These are phyloP conservation scores for Trissolcus japonicus DNA, from an alignment of 2,888 invertebrate genomes.

Conservation along the genomic window DNA sequence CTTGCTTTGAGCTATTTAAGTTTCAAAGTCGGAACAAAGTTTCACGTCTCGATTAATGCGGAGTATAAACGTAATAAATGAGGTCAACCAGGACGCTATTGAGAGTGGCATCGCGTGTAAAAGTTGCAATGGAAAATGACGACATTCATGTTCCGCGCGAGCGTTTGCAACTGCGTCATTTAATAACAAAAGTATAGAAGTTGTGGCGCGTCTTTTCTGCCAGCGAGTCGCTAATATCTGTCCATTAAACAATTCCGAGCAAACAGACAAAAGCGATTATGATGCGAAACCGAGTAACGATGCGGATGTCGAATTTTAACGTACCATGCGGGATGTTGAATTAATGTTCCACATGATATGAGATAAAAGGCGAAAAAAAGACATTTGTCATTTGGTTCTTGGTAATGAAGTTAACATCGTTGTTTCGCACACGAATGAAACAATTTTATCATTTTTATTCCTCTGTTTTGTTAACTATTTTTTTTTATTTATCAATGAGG, in stretches of 20 bases:
- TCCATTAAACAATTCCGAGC: slow-evolving; percentile 40
- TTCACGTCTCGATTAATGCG: slow-evolving; percentile 42
- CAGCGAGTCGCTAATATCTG: slow-evolving; percentile 27
- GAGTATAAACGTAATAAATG: slow-evolving; percentile 44
- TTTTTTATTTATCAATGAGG: too few relatives aligned
- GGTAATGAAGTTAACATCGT: too few relatives aligned
- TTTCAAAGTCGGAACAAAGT: slow-evolving; percentile 41
- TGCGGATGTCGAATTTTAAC: slow-evolving; percentile 24
- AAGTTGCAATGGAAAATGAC: slow-evolving; percentile 41
- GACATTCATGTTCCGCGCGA: slow-evolving; percentile 35
- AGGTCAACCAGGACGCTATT: slow-evolving; percentile 42
- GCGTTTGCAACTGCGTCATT: slow-evolving; percentile 33
- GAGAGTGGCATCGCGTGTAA: slow-evolving; percentile 27
- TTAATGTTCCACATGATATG: background rate
- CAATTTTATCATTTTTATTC: too few relatives aligned
- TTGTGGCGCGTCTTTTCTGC: slow-evolving; percentile 24
- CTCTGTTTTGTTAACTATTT: too few relatives aligned
- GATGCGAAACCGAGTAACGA: slow-evolving; percentile 25
- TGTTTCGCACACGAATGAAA: too few relatives aligned
- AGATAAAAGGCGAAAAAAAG: too few relatives aligned
- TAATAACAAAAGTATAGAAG: slow-evolving; percentile 33
- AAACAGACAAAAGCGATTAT: slow-evolving; percentile 42
- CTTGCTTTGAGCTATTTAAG: slow-evolving; percentile 33
- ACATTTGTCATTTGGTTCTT: too few relatives aligned
- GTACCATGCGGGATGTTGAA: slow-evolving; percentile 9